Conservation (phyloP, 2,888 invertebrate genomes). For the Pharmacophagus antenor region DNA sequence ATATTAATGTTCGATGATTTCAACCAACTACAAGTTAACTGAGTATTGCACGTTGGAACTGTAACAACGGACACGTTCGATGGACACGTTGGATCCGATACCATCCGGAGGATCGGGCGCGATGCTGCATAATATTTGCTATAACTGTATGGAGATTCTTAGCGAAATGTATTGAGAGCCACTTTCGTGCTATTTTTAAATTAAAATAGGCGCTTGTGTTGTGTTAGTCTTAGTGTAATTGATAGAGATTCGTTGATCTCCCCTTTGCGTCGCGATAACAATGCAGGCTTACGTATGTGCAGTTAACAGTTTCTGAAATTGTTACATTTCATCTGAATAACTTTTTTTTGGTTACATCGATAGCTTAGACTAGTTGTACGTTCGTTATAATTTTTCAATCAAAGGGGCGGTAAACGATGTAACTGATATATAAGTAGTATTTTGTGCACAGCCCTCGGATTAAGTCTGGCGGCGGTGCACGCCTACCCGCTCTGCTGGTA, state of each 20-base stretch:
- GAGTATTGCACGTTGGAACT: neutral
- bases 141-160: conserved; percentile 58
- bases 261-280: conserved; percentile 41
- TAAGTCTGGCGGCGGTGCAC: conserved; percentile 36
- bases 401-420: conserved; percentile 56
- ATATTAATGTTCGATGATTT: conserved; percentile 52
- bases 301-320: conserved; percentile 10
- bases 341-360: neutral
- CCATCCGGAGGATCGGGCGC: neutral
- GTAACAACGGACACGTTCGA: neutral
- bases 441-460: conserved; percentile 51
- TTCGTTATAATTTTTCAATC: neutral
- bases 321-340: neutral
- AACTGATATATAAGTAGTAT: conserved; percentile 55
- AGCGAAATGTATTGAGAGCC: conserved; percentile 69
- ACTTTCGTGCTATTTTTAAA: conserved; percentile 74
- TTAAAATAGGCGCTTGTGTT: conserved; percentile 75
- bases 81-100: neutral
- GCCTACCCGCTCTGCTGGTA: conserved; percentile 37
- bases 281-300: neutral
- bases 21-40: conserved; percentile 29
- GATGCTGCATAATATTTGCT: conserved; percentile 59
- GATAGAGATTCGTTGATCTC: conserved; percentile 43
- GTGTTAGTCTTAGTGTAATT: conserved; percentile 65
- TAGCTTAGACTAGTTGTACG: neutral